A percentile compares a stretch with the other conserved stretches of the same genome.
These are phyloP conservation scores for Eurystomus gularis DNA, from an alignment of 2,113 vertebrate genomes.

Conservation along the genomic window DNA sequence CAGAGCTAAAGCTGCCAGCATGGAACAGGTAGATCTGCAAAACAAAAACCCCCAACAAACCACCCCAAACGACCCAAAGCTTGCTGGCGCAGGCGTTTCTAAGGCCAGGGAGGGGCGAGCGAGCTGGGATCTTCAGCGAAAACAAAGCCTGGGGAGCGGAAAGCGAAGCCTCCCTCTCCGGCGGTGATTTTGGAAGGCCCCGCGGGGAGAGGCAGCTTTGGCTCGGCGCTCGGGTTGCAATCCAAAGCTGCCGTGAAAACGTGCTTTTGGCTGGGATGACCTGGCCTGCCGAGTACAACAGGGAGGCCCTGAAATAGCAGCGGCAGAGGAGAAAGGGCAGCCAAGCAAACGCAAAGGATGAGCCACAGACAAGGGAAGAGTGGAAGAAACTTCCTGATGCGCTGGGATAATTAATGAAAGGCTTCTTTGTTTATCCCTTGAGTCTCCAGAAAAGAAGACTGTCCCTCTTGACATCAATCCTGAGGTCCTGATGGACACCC, in stretches of 20 bases:
- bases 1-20: not conserved
- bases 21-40: not conserved
- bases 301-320: slow-evolving; percentile 45
- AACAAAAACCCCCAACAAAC: not conserved
- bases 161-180: not conserved
- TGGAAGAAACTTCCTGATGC: not conserved
- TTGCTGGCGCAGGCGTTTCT: not conserved
- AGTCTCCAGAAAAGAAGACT: not conserved
- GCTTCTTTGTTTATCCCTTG: not conserved
- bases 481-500: not conserved
- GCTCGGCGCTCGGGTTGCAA: not conserved
- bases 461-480: not conserved
- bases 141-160: not conserved
- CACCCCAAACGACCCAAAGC: not conserved
- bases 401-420: not conserved
- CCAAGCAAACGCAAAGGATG: slow-evolving; percentile 1
- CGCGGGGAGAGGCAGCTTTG: not conserved
- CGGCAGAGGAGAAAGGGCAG: not conserved
- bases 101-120: not conserved
- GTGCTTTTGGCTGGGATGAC: not conserved
- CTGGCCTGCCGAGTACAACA: not conserved
- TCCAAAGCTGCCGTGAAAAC: slow-evolving; percentile 23
- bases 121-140: not conserved
- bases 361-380: slow-evolving; percentile 12
- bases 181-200: not conserved